Evolutionary conservation across 1,140 invertebrate species (phyloP).

Genomic region (Lepidostoma basale): DNA sequence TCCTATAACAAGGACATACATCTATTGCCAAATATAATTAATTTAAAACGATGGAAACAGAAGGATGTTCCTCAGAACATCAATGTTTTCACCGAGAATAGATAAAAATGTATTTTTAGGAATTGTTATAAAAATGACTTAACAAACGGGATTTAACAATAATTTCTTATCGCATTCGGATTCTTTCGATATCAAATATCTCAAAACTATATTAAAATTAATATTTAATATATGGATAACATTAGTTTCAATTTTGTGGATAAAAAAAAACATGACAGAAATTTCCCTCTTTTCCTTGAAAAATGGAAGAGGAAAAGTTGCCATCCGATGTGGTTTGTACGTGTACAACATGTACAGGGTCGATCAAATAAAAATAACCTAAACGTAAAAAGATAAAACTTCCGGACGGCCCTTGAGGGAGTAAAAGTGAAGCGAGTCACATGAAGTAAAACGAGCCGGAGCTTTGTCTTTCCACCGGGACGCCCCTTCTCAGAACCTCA

Average conservation of each 20-base stretch:
- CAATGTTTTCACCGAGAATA: too few species aligned
- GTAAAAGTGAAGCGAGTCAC: slow-evolving; percentile 5
- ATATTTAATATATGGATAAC: slow-evolving; percentile 21
- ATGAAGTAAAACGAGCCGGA: slow-evolving; percentile 20
- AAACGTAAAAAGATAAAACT: slow-evolving; percentile 9
- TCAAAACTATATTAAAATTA: slow-evolving; percentile 22
- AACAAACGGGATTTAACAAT: slow-evolving; percentile 1
- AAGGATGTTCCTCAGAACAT: too few species aligned
- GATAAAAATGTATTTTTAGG: too few species aligned
- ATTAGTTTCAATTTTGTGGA: neutral
- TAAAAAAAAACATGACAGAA: slow-evolving; percentile 13
- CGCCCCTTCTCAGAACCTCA: slow-evolving; percentile 18
- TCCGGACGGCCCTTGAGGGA: neutral
- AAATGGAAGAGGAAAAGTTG: slow-evolving; percentile 24
- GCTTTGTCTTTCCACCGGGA: slow-evolving; percentile 19
- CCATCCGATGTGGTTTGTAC: slow-evolving; percentile 12
- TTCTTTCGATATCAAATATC: slow-evolving; percentile 6
- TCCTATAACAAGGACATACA: too few species aligned
- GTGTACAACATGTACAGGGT: slow-evolving; percentile 10
- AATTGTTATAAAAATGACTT: slow-evolving; percentile 12
- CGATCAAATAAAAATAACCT: slow-evolving; percentile 17
- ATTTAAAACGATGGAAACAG: too few species aligned
- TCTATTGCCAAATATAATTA: too few species aligned
- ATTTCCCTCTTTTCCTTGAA: slow-evolving; percentile 21
- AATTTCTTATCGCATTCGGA: neutral